These are phyloP conservation scores for Tiliacea aurago DNA, from an alignment of 2,888 invertebrate species.

Conservation along the genomic window DNA sequence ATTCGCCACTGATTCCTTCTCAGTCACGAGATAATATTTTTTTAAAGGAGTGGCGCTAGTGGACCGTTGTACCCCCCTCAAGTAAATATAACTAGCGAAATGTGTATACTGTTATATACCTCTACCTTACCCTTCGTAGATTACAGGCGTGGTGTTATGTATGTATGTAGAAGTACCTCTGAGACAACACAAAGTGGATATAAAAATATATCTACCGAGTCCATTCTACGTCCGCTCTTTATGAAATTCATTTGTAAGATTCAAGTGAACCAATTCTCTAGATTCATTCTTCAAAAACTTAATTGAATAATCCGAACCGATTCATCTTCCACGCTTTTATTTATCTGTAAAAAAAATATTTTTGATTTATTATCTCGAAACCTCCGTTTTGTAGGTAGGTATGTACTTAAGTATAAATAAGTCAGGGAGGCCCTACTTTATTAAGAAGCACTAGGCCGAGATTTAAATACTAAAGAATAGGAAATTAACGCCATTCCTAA, in stretches of 20 bases:
- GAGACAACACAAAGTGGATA: background rate
- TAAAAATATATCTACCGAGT: background rate
- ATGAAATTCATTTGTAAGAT: background rate
- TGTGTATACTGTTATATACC: no score
- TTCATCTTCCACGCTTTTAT: background rate
- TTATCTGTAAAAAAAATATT: background rate
- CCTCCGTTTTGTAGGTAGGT: background rate
- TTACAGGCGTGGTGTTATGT: no score
- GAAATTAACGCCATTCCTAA: conserved; percentile 9
- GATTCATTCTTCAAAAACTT: background rate
- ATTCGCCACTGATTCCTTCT: no score
- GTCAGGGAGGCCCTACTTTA: no score
- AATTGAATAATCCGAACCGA: background rate
- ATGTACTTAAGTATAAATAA: conserved; percentile 3
- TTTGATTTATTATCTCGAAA: background rate
- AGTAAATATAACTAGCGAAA: no score
- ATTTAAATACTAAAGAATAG: conserved; percentile 1
- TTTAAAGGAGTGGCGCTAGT: no score
- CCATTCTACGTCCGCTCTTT: background rate
- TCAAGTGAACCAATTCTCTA: background rate
- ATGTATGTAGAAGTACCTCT: background rate
- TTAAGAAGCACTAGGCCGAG: conserved; percentile 4
- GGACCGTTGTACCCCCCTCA: no score
- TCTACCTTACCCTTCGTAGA: no score
- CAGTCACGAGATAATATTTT: no score